A percentile compares a stretch with the other conserved stretches of the same genome.
phyloP scores from a whole-genome alignment of 2,888 invertebrate genomes.

The Acrobasis repandana region DNA sequence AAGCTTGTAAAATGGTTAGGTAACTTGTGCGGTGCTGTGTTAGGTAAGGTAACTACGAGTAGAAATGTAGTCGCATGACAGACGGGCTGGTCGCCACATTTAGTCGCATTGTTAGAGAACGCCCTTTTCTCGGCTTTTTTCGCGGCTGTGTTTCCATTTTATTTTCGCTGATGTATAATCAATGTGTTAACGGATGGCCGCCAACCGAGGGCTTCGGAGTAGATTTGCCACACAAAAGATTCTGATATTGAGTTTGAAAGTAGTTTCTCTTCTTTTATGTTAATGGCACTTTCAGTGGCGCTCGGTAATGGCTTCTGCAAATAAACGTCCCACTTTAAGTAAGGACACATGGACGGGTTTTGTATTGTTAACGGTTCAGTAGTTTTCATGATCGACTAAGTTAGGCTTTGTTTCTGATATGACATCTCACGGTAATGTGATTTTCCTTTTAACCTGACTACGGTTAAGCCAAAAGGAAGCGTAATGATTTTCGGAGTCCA shows the following conservation, averaged over 20 bases:
- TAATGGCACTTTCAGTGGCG: conserved; percentile 75
- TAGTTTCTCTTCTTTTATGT: conserved; percentile 79
- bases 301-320: conserved; percentile 68
- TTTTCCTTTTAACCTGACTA: too few species aligned
- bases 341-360: conserved; percentile 53
- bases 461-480: too few species aligned
- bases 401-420: conserved; percentile 4
- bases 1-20: too few species aligned
- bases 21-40: too few species aligned
- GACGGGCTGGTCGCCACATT: too few species aligned
- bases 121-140: conserved; percentile 54
- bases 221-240: conserved; percentile 81
- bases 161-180: conserved; percentile 82
- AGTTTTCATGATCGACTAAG: conserved; percentile 30
- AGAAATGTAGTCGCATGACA: too few species aligned
- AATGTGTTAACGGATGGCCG: conserved; percentile 82
- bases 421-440: neutral
- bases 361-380: conserved; percentile 50
- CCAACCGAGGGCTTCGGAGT: conserved; percentile 67
- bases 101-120: too few species aligned
- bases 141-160: conserved; percentile 75
- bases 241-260: conserved; percentile 80
- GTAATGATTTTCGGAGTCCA: too few species aligned
- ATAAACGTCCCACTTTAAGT: conserved; percentile 69
- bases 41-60: too few species aligned